A percentile compares a stretch with the other conserved stretches of the same genome.
phyloP scores from a whole-genome alignment of 1,140 invertebrate species.

The Microvelia longipes region DNA sequence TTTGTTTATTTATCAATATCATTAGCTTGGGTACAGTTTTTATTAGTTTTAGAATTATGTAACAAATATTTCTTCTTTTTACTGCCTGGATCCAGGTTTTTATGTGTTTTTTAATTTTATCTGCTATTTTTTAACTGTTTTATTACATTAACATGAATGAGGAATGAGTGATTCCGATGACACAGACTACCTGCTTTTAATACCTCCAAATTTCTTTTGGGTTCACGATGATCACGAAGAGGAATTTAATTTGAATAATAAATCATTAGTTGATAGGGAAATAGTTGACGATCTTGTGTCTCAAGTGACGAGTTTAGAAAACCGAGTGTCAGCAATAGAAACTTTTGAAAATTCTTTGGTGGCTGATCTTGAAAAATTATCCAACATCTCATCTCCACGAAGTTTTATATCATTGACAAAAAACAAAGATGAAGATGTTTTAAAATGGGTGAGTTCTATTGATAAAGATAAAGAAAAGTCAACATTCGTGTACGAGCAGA shows the following conservation, averaged over 20 bases:
- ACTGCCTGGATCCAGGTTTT: too few relatives aligned
- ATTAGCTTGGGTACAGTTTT: too few relatives aligned
- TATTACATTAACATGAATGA: background rate
- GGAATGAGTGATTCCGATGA: constrained; percentile 69
- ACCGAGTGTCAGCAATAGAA: constrained; percentile 18
- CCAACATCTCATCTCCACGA: background rate
- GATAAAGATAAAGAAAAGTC: background rate
- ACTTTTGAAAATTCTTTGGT: constrained; percentile 12
- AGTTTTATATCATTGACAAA: background rate
- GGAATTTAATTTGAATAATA: background rate
- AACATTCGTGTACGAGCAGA: background rate
- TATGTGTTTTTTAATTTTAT: too few relatives aligned
- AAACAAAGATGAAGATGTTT: background rate
- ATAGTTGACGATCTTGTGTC: constrained; percentile 16
- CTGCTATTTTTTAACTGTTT: too few relatives aligned
- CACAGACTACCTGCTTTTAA: constrained; percentile 57
- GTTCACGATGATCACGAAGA: constrained; percentile 26
- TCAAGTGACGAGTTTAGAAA: constrained; percentile 20
- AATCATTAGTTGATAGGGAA: constrained; percentile 2
- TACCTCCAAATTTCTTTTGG: constrained; percentile 55
- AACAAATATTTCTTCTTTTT: too few relatives aligned
- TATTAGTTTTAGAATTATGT: too few relatives aligned
- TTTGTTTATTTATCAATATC: too few relatives aligned
- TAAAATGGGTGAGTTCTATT: background rate
- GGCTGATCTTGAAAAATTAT: background rate